Evolutionary conservation across 2,888 invertebrate species (phyloP).

Genomic region (Fragum whitleyi): DNA sequence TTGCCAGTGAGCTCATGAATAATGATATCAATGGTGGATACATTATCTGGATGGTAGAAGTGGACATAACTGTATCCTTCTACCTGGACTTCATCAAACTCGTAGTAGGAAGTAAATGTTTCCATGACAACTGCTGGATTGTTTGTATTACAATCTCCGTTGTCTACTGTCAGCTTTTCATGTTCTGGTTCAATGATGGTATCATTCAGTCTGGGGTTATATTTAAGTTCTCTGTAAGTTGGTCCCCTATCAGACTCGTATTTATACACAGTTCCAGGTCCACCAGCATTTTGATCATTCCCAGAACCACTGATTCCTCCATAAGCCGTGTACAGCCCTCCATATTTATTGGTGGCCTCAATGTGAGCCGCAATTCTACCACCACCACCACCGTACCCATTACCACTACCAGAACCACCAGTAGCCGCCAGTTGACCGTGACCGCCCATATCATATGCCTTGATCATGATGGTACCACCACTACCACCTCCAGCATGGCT

Average conservation of each 20-base stretch:
- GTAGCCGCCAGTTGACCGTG: conserved; percentile 72
- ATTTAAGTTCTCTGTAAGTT: conserved; percentile 78
- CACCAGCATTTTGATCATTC: conserved; percentile 62
- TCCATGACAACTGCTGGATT: conserved; percentile 79
- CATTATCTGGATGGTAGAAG: conserved; percentile 72
- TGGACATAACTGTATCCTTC: conserved; percentile 76
- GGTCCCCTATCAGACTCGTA: conserved; percentile 77
- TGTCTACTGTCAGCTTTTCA: conserved; percentile 72
- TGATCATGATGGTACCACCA: conserved; percentile 75
- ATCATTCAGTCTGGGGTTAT: conserved; percentile 72
- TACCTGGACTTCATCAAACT: conserved; percentile 77
- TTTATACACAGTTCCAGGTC: conserved; percentile 78
- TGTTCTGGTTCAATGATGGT: conserved; percentile 75
- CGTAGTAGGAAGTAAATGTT: conserved; percentile 67
- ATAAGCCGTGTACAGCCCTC: conserved; percentile 69
- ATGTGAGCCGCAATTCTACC: conserved; percentile 75
- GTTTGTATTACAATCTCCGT: conserved; percentile 61
- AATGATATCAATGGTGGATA: conserved; percentile 63
- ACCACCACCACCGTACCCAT: conserved; percentile 74
- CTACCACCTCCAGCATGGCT: conserved; percentile 72
- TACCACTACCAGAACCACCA: conserved; percentile 70
- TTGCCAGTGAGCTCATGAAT: conserved; percentile 78
- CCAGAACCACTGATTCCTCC: conserved; percentile 67
- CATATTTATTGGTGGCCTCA: conserved; percentile 68
- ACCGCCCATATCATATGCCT: conserved; percentile 76